Percentiles rank a stretch among this genome's conserved stretches.
Conservation (phyloP, 2,888 invertebrate species). For the Xestia ashworthii region DNA sequence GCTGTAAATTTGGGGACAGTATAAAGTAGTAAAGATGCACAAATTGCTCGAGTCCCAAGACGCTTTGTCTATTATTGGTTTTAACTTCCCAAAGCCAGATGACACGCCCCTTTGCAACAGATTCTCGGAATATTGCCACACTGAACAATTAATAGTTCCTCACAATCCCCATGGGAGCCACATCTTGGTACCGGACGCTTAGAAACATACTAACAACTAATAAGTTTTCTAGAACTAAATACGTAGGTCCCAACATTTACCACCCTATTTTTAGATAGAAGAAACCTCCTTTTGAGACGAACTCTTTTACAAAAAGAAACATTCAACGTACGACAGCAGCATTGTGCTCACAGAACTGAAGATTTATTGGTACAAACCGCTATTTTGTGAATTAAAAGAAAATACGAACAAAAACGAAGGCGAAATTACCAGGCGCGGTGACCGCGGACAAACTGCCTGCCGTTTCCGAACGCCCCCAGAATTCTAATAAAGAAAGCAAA, state of each 20-base stretch:
- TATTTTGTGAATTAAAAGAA: conserved; percentile 77
- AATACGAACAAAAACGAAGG: conserved; percentile 75
- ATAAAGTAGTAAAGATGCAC: conserved; percentile 23
- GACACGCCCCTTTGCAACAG: conserved; percentile 9
- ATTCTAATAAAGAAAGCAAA: conserved; percentile 78
- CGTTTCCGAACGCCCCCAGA: conserved; percentile 72
- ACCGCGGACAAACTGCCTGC: conserved; percentile 75
- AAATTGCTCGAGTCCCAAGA: conserved; percentile 16
- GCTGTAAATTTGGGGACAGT: not conserved
- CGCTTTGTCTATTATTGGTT: conserved; percentile 19
- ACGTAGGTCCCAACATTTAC: conserved; percentile 66
- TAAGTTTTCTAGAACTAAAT: conserved; percentile 60
- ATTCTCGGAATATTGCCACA: conserved; percentile 18
- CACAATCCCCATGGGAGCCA: conserved; percentile 46
- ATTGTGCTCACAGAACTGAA: conserved; percentile 72
- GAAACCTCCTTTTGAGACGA: conserved; percentile 55
- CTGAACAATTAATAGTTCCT: conserved; percentile 52
- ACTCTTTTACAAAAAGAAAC: conserved; percentile 70
- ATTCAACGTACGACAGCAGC: conserved; percentile 71
- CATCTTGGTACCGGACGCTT: conserved; percentile 32
- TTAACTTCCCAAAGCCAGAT: conserved; percentile 40
- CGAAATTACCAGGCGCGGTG: conserved; percentile 69
- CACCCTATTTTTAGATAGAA: conserved; percentile 62
- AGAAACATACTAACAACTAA: conserved; percentile 50
- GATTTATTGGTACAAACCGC: conserved; percentile 79